These are phyloP conservation scores for Planiliza haematocheilus DNA, from an alignment of 2,113 vertebrate genomes.

Conservation along the genomic window DNA sequence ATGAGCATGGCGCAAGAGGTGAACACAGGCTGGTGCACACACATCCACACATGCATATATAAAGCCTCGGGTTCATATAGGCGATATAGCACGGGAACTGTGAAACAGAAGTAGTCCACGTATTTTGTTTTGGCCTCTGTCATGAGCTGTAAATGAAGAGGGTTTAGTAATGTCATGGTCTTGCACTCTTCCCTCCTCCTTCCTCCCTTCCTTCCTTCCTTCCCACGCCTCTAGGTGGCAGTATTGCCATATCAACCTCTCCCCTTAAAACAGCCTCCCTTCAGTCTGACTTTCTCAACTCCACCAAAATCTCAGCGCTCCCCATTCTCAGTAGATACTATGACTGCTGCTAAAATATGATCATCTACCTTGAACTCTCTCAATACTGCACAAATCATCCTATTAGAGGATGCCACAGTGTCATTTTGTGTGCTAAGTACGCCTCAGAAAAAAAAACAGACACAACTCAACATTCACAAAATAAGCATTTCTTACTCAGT, in stretches of 20 bases:
- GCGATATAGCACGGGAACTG: not conserved
- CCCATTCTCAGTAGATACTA: not conserved
- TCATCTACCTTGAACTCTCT: slow-evolving; percentile 9
- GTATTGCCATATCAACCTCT: slow-evolving; percentile 77
- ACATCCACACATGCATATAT: slow-evolving; percentile 10
- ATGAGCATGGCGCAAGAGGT: slow-evolving; percentile 11
- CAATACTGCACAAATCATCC: slow-evolving; percentile 10
- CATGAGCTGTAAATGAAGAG: slow-evolving; percentile 22
- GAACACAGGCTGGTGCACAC: slow-evolving; percentile 16
- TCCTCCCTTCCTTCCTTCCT: slow-evolving; percentile 15
- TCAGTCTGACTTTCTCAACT: slow-evolving; percentile 43
- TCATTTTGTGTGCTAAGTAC: not conserved
- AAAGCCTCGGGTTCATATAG: not conserved
- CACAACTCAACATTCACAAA: too few species aligned
- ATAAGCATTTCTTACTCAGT: not conserved
- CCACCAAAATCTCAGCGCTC: slow-evolving; percentile 21
- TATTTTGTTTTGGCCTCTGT: slow-evolving; percentile 21
- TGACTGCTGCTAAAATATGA: slow-evolving; percentile 34
- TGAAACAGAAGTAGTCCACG: slow-evolving; percentile 4
- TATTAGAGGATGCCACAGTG: not conserved
- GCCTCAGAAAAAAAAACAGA: too few species aligned
- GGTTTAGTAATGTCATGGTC: not conserved
- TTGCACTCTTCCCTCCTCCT: not conserved
- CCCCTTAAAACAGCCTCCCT: not conserved
- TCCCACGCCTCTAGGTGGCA: slow-evolving; percentile 78